These are phyloP conservation scores for Lithobates sylvaticus DNA, from an alignment of 2,797 vertebrate species.

Conservation along the genomic window DNA sequence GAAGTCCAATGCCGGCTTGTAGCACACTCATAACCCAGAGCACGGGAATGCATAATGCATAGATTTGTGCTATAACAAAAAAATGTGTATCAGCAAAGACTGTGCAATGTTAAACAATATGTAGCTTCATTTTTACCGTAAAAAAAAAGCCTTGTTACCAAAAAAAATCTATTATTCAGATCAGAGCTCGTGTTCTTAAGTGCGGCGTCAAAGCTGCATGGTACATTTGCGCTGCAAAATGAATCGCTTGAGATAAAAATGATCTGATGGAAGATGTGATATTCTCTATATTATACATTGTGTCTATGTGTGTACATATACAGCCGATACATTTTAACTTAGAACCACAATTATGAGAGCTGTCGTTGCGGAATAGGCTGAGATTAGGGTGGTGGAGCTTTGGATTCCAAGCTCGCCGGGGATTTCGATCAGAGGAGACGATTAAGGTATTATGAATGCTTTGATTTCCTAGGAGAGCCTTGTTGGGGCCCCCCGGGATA, in stretches of 20 bases:
- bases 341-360: too few species aligned
- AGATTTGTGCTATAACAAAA: slow-evolving; percentile 64
- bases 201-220: neutral
- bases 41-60: slow-evolving; percentile 65
- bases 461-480: too few species aligned
- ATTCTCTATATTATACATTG: too few species aligned
- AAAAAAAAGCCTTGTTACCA: slow-evolving; percentile 56
- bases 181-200: slow-evolving; percentile 62
- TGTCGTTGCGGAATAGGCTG: too few species aligned
- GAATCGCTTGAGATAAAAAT: neutral
- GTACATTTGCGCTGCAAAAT: neutral
- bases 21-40: slow-evolving; percentile 71
- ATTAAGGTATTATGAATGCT: too few species aligned
- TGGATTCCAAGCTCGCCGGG: too few species aligned
- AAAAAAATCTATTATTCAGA: slow-evolving; percentile 64
- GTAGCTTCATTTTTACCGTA: slow-evolving; percentile 64
- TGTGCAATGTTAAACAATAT: slow-evolving; percentile 65
- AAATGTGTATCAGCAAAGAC: slow-evolving; percentile 63
- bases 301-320: too few species aligned
- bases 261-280: neutral
- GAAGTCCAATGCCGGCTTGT: slow-evolving; percentile 68
- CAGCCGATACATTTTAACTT: too few species aligned
- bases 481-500: too few species aligned
- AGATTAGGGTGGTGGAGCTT: too few species aligned
- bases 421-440: too few species aligned